Conservation (phyloP, 2,888 invertebrate genomes). For the Coronaproctus castanopsis region DNA sequence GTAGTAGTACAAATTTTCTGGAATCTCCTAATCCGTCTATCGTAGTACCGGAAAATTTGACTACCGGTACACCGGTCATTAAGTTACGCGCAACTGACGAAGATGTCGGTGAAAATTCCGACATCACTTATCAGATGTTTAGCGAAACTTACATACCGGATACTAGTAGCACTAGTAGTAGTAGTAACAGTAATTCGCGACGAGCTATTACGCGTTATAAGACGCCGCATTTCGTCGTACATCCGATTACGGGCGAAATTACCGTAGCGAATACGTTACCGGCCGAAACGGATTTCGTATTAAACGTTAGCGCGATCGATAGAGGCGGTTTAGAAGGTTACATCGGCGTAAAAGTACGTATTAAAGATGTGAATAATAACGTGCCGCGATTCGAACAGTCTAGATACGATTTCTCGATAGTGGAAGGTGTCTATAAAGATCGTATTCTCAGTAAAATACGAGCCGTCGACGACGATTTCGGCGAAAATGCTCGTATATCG, state of each 20-base stretch:
- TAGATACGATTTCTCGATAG: constrained; percentile 61
- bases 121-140: constrained; percentile 46
- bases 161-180: constrained; percentile 18
- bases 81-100: constrained; percentile 49
- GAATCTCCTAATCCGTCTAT: constrained; percentile 33
- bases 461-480: constrained; percentile 60
- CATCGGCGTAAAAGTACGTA: constrained; percentile 45
- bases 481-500: constrained; percentile 54
- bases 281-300: constrained; percentile 50
- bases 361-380: constrained; percentile 65
- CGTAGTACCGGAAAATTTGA: constrained; percentile 47
- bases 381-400: constrained; percentile 61
- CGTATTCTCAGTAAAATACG: constrained; percentile 52
- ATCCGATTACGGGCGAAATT: constrained; percentile 52
- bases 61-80: constrained; percentile 45
- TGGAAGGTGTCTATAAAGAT: constrained; percentile 53
- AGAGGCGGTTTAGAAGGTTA: constrained; percentile 48
- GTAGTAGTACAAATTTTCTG: constrained; percentile 11
- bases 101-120: constrained; percentile 47
- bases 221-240: constrained; percentile 47
- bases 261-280: constrained; percentile 47
- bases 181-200: no score
- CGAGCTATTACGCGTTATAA: constrained; percentile 1
- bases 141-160: constrained; percentile 45
- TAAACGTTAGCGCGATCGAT: constrained; percentile 57